These are phyloP conservation scores for Crotophaga sulcirostris DNA, from an alignment of 2,113 vertebrate species.

Conservation along the genomic window DNA sequence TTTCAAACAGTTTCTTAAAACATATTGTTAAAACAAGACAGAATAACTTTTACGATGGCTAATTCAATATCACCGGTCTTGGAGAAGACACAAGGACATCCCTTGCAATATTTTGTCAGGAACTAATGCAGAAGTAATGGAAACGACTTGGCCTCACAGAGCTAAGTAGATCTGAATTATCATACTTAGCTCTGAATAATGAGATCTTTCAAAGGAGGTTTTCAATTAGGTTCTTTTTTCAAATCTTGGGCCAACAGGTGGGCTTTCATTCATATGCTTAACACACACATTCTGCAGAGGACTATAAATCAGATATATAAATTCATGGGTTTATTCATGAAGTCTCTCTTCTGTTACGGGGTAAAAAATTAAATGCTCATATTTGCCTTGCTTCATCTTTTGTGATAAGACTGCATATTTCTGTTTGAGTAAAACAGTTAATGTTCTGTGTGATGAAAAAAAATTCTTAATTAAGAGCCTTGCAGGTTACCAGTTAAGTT, in stretches of 20 bases:
- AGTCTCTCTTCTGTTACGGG: neutral
- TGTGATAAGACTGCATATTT: neutral
- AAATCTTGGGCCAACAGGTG: neutral
- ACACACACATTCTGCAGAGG: neutral
- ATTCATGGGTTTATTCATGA: neutral
- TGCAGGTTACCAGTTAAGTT: neutral
- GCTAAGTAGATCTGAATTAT: neutral
- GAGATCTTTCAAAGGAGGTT: neutral
- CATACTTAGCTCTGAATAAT: neutral
- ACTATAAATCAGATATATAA: neutral
- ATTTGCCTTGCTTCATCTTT: neutral
- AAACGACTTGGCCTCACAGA: neutral
- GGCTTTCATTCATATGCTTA: neutral
- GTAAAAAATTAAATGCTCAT: neutral
- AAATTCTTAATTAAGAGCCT: neutral
- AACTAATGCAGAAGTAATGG: neutral
- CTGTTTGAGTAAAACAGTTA: neutral
- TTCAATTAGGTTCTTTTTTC: neutral
- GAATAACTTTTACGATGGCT: neutral
- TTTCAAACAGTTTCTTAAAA: constrained; percentile 16
- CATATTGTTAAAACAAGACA: neutral
- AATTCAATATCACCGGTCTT: neutral
- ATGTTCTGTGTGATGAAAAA: neutral
- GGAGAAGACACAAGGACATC: neutral
- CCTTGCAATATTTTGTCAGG: neutral